Evolutionary conservation across 2,113 vertebrate genomes (phyloP).

Genomic region (Craseonycteris thonglongyai): DNA sequence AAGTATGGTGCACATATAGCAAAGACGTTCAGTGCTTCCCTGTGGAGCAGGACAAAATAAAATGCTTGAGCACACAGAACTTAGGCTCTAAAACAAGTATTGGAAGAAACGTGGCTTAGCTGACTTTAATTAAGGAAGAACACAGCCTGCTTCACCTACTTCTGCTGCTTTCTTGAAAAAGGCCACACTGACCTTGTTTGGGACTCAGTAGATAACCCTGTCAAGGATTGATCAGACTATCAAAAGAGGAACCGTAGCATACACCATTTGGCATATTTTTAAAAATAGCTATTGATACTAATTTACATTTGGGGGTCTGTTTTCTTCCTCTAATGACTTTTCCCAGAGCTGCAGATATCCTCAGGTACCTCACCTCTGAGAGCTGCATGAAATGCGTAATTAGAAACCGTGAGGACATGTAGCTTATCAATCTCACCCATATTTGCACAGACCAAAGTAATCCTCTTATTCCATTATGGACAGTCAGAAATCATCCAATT

Average conservation of each 20-base stretch:
- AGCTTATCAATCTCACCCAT: constrained; percentile 22
- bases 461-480: constrained; percentile 56
- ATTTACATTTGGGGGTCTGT: background rate
- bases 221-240: background rate
- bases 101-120: background rate
- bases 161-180: background rate
- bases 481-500: constrained; percentile 56
- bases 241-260: background rate
- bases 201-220: background rate
- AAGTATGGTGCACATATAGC: background rate
- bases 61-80: background rate
- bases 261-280: background rate
- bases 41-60: background rate
- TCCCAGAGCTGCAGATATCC: background rate
- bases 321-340: background rate
- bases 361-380: background rate
- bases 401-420: background rate
- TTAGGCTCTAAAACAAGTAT: background rate
- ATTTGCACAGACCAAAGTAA: constrained; percentile 60
- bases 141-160: background rate
- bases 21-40: background rate
- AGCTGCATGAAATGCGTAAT: background rate
- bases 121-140: background rate
- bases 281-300: background rate
- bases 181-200: background rate